A percentile compares a stretch with the other conserved stretches of the same genome.
Conservation (phyloP, 2,797 vertebrate species). For the Myotis planiceps region DNA sequence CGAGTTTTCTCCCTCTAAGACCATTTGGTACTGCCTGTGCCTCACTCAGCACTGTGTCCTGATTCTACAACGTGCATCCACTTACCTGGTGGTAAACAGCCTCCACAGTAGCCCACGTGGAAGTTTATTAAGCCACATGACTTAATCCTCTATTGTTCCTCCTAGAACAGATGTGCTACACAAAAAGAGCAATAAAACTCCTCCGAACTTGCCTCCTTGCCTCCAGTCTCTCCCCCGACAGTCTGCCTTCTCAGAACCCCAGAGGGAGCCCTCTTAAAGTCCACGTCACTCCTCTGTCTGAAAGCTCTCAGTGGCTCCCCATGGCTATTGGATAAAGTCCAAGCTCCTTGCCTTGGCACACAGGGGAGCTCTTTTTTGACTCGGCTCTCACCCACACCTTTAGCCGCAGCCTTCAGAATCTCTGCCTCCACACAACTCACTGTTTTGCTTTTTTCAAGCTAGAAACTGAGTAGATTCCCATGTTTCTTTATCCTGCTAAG, state of each 20-base stretch:
- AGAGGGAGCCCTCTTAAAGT: not conserved
- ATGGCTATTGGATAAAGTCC: not conserved
- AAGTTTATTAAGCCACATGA: not conserved
- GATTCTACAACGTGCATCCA: not conserved
- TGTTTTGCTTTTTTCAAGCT: not conserved
- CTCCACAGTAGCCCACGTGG: not conserved
- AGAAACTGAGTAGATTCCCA: constrained; percentile 25
- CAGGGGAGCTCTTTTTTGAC: not conserved
- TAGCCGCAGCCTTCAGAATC: not conserved
- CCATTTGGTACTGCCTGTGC: not conserved
- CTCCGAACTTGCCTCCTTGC: constrained; percentile 47
- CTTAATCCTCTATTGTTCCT: constrained; percentile 39
- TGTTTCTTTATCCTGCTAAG: not conserved
- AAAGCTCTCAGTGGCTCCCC: not conserved
- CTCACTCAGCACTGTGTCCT: not conserved
- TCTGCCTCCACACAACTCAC: not conserved
- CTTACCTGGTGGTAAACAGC: not conserved
- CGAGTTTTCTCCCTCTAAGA: not conserved
- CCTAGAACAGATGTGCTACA: constrained; percentile 45
- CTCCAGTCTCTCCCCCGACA: not conserved
- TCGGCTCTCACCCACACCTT: not conserved
- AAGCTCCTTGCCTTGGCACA: constrained; percentile 14
- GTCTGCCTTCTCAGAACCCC: not conserved
- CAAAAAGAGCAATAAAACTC: constrained; percentile 49
- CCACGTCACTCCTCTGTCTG: not conserved